Base-by-base conservation (phyloP, 1,140 invertebrate genomes). In the Drosophila prosaltans region DNA sequence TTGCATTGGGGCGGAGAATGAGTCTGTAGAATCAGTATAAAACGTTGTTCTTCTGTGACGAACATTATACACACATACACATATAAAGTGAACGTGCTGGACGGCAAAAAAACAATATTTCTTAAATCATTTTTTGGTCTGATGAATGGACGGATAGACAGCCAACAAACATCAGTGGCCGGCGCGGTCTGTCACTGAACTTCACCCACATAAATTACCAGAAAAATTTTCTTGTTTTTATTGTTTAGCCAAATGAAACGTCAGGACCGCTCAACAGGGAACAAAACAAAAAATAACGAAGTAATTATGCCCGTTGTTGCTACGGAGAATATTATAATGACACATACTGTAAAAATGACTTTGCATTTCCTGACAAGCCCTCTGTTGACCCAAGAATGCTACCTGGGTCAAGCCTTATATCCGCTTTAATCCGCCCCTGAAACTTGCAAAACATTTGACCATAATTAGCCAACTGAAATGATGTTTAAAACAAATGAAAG, bases 201-300 rank as follows among this genome's bases (percentile, higher is more conserved):
- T 78, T 86, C 76, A 86, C 84, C 83, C 80, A 88, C 82, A 86
- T 85, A 83, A 83, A 73, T 88, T 59, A 83, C 32, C 21, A 39
- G 57, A 40, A 59, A 54, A 36, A 0, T 45, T 45, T 26, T 51
- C 6, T 48, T 21, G 21, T 24, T 26, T 51, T 24, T 48, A n/a
- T 48, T 45, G 16, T 45, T 45, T 21, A 24, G 21, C 43, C 43
- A 21, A 21, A 45, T 24, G 7, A 24, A 48, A 48, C 16, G 9
- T 26, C 45, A 26, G 45, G 45, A 51, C 45, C 16, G 45, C 16
- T 45, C 8, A 45, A 21, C 1, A 5, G 4, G 32, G 6, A 36
- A 30, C 28, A 30, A 4, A 30, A 30, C 2, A 2, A 30, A 30
- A 30, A 30, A 2, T 0, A 30, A 30, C 28, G 28, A 30, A 30